Evolutionary conservation across 2,113 vertebrate genomes (phyloP), one percentile per base, ranked within the genome.

Genomic region (Puffinus mauretanicus): DNA sequence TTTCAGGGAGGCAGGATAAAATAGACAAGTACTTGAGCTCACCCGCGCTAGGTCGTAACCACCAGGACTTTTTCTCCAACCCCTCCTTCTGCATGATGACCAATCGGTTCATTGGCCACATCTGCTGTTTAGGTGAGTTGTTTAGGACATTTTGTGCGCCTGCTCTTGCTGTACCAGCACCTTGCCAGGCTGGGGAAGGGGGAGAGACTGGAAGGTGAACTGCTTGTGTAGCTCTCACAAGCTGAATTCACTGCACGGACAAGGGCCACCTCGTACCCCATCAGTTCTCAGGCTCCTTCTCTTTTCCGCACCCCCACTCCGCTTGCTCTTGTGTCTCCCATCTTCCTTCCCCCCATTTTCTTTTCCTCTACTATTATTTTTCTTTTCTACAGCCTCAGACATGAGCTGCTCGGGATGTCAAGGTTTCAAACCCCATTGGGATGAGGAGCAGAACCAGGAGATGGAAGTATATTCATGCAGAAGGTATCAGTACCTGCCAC

Each of bases 11-110:
- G 7, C 11, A 57, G 14, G 25, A 32, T 44, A 61, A 88, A 79
- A 70, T 9, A 57, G 36, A 40, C 47, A 47, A 77, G 24, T 27
- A 19, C 30, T 19, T 69, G 25, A 52, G 66, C 17, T 57, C 26
- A 42, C 25, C 16, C 0, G 0, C 79, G 52, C n/a, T 76, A 42
- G 76, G 60, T 52, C 1, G 0, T 24, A 70, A 70, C 30, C 16
- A 1, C 26, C 36, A 62, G 29, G 38, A 54, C 9, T 62, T 85
- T 73, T 89, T 61, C 60, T 82, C 27, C 42, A 46, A 8, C 20
- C 9, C 9, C 16, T 51, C 42, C 21, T 57, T 49, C 36, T 73
- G 36, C 49, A 22, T 22, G 5, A 6, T 55, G 47, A 18, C 6
- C n/a, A 4, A 7, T 46, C 6, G 10, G 24, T 42, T 84, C 20